Base-by-base conservation (phyloP, 1,140 invertebrate genomes). In the Copidosoma floridanum region DNA sequence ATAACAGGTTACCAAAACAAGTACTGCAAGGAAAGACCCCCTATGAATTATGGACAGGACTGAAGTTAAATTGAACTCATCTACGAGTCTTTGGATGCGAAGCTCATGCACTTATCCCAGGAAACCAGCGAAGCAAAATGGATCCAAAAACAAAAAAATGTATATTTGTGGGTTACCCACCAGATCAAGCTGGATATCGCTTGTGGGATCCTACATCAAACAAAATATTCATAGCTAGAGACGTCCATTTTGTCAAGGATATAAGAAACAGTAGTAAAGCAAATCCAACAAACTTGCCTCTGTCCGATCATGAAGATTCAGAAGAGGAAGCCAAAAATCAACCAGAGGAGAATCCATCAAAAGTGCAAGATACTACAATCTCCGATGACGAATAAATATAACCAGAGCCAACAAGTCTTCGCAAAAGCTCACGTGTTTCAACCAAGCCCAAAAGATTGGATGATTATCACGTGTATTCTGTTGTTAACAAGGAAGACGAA, bases 41-140 rank as follows among this genome's bases (percentile, higher is more conserved):
- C 26, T 54, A 69, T 40, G 70, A 73, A 56, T 52, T 68, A 20
- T 77, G 73, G 74, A 58, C 43, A 57, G 64, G 65, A 14, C 41
- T 60, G 35, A 69, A 61, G 41, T 57, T 63, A 20, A 57, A 75
- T 65, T 48, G 81, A 2, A 65, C 40, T n/a, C 59, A 79, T 60
- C 35, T 80, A 14, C 61, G 68, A 60, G 61, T 73, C n/a, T 81
- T 82, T 71, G 77, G 78, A n/a, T 71, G 43, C 51, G 55, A 47
- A 73, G 71, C 3, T 77, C 72, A 65, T 65, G 38, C 59, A 11
- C 70, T 1, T 71, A 74, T 23, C 56, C 80, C 52, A 78, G 79
- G 11, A 63, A 65, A 23, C 26, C 71, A 44, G 65, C 68, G 29
- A 61, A 70, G 40, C n/a, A 77, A 74, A 40, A 73, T 57, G 68